Evolutionary conservation across 2,797 vertebrate genomes (phyloP), one percentile per base, ranked within the genome.

Genomic region (Characodon lateralis): DNA sequence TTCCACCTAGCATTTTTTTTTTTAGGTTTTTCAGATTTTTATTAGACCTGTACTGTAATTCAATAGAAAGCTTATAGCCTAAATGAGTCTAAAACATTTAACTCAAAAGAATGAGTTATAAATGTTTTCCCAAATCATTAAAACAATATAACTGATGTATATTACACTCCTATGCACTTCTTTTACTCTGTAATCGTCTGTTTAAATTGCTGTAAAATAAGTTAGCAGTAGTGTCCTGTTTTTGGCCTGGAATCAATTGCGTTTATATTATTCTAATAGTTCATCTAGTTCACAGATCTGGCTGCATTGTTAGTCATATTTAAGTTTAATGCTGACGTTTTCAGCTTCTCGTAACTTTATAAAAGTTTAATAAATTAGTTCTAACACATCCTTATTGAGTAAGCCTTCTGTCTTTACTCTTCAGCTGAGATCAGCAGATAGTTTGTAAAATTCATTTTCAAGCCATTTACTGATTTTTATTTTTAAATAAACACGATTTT

Each of bases 1-100:
- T 41, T n/a, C 81, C 26, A 69, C 6, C 10, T 91, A 74, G 75
- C 8, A 12, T 0, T 1, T 74, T 35, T 3, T 3, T 6, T 76
- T 55, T 46, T 14, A 1, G 0, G 9, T 22, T 65, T 35, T 63
- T 63, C 31, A 63, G 26, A 35, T 63, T 35, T 65, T 65, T 20
- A 59, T 12, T 12, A 58, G 1, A 1, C 10, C 56, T 12, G 3
- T 26, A 13, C 56, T n/a, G n/a, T 26, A 26, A 26, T 26, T 26
- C 12, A 26, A 26, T 58, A n/a, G 5, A 58, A 58, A 63, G 28
- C 59, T 31, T 31, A 31, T 14, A 14, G 5, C 13, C 26, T 63
- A 16, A 18, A 13, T n/a, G 28, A 63, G 31, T 63, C 13, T 63
- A 18, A 16, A 18, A 39, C 7, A 65, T 65, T 65, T 63, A 35